Percentiles rank a stretch among this genome's conserved stretches.
These are phyloP conservation scores for Neofelis nebulosa DNA, from an alignment of 2,113 vertebrate species.

Conservation along the genomic window DNA sequence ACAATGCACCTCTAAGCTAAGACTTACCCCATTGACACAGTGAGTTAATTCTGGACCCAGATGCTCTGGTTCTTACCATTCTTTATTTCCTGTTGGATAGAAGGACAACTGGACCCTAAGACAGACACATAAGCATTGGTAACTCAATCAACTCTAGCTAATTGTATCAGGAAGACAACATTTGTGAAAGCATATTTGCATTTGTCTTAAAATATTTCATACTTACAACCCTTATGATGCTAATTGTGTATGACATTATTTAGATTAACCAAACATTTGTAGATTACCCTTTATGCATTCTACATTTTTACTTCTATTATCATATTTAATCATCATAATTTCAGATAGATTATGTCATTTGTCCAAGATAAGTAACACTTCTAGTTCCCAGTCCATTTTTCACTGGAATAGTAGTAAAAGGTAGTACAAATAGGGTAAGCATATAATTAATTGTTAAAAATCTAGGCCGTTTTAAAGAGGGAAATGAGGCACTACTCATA, in stretches of 20 bases:
- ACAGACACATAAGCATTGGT: not conserved
- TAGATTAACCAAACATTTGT: not conserved
- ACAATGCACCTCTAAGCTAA: not conserved
- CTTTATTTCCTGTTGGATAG: not conserved
- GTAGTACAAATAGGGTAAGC: not conserved
- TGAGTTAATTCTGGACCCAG: not conserved
- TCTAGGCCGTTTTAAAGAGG: not conserved
- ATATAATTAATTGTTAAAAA: constrained; percentile 3
- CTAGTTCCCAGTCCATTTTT: not conserved
- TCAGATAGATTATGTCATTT: not conserved
- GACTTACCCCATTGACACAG: not conserved
- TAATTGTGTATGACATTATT: not conserved
- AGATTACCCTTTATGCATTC: not conserved
- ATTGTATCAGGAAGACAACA: not conserved
- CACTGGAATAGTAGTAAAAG: not conserved
- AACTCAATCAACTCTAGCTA: not conserved
- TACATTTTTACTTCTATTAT: not conserved
- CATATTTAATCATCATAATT: not conserved
- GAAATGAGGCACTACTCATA: not conserved
- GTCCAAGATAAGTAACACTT: not conserved
- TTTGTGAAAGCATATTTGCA: not conserved
- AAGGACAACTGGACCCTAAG: not conserved
- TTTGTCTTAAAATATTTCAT: not conserved
- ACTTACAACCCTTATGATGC: not conserved
- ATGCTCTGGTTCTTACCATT: not conserved